Conservation (phyloP, 1,140 invertebrate species). For the Caenorhabditis briggsae region DNA sequence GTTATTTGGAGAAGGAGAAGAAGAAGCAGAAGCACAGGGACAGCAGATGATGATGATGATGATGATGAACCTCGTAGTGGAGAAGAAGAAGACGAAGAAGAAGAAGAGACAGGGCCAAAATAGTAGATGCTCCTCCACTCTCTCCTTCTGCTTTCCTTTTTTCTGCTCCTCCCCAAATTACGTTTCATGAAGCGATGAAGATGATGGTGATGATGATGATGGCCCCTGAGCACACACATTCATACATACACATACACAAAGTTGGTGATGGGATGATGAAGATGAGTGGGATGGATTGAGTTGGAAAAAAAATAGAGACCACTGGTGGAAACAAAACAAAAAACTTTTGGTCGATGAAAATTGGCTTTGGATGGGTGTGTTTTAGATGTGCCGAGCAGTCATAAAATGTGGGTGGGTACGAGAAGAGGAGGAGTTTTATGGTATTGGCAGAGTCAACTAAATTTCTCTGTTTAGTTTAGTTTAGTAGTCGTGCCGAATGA, state of each 20-base stretch:
- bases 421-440: constrained; percentile 12
- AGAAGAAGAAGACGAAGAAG: constrained; percentile 2
- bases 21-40: not conserved
- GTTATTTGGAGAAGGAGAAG: constrained; percentile 46
- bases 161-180: constrained; percentile 37
- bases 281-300: constrained; percentile 1
- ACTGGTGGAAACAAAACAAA: not conserved
- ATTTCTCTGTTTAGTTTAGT: not conserved
- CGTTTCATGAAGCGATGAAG: constrained; percentile 27
- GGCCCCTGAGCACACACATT: constrained; percentile 38
- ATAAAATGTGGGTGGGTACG: constrained; percentile 27
- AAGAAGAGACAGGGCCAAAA: constrained; percentile 6
- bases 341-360: constrained; percentile 30
- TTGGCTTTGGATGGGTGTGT: not conserved
- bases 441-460: not conserved
- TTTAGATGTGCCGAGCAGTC: constrained; percentile 14
- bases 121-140: constrained; percentile 49
- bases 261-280: constrained; percentile 12
- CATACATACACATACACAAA: not conserved
- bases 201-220: constrained; percentile 37
- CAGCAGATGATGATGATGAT: constrained; percentile 37
- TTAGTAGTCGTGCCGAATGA: not conserved
- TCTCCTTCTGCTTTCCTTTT: not conserved
- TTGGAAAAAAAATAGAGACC: not conserved
- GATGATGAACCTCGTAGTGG: constrained; percentile 48